Evolutionary conservation across 1,140 invertebrate species (phyloP), one percentile per base, ranked within the genome.

Genomic region (Cotesia typhae): DNA sequence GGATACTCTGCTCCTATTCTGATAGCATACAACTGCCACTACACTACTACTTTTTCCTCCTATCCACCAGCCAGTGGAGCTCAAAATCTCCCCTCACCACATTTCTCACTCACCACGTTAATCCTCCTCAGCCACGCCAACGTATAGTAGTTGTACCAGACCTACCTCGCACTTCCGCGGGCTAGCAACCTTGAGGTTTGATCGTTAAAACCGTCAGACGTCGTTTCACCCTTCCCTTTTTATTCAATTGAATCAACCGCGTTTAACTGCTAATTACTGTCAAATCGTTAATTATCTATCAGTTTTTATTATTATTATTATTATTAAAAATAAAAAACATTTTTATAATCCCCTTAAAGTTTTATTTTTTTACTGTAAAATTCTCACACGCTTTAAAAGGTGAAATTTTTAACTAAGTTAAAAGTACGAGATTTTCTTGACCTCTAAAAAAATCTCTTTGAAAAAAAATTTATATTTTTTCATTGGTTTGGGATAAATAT

Each of bases 181-280:
- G 60, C 17, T 28, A 37, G 17, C 17, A 61, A 28, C 60, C 60
- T 28, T 61, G 60, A 47, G 20, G 35, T 61, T 35, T 61, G 60
- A 28, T 61, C 60, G 60, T 61, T 61, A 61, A 61, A 61, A 28
- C 60, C 60, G 35, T 61, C 60, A 61, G 17, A 12, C 17, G 20
- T 28, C 35, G 20, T 36, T 61, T 61, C 20, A 28, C 35, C 10
- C 10, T 20, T 61, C 60, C 55, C 10, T 12, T 12, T 28, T 10
- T 10, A 20, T 61, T 61, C 17, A 61, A 61, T 61, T 61, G 35
- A 61, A 61, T 28, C 60, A 36, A 61, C 17, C 60, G 10, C 60
- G 3, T 20, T 57, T 20, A 57, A 57, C 20, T 57, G 53, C 53
- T 57, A 20, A 61, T 61, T 28, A 35, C 10, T 61, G 17, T 35